Evolutionary conservation across 2,797 vertebrate genomes (phyloP).

Genomic region (Malurus leucopterus): DNA sequence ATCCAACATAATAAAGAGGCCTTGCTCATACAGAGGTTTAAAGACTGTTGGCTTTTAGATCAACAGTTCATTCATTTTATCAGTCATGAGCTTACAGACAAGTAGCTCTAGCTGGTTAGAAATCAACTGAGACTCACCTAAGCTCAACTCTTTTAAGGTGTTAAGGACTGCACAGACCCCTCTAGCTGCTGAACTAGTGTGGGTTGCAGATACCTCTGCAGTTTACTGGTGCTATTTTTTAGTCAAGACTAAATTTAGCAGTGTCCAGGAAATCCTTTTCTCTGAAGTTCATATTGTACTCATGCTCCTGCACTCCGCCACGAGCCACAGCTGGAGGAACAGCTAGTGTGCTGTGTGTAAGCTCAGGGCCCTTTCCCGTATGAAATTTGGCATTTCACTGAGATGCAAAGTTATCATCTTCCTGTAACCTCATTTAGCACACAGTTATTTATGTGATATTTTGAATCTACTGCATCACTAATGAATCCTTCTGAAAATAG

Average conservation of each 20-base stretch:
- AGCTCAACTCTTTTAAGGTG: not conserved
- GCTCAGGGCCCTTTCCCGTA: not conserved
- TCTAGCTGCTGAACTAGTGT: not conserved
- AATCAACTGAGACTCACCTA: not conserved
- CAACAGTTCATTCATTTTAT: not conserved
- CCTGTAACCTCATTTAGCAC: not conserved
- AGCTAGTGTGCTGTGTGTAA: accelerated
- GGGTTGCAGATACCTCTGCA: not conserved
- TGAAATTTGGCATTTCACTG: not conserved
- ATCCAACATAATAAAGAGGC: not conserved
- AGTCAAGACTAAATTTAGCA: not conserved
- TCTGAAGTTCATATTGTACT: not conserved
- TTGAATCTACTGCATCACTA: not conserved
- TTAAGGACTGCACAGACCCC: not conserved
- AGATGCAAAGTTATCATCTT: not conserved
- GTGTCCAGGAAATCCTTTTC: not conserved
- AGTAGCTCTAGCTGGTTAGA: not conserved
- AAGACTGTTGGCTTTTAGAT: not conserved
- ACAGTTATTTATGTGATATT: not conserved
- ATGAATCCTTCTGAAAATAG: not conserved
- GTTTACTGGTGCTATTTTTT: not conserved
- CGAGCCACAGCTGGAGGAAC: not conserved
- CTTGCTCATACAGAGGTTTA: not conserved
- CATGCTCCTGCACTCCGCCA: accelerated
- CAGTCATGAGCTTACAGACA: not conserved